Conservation (phyloP, 2,113 vertebrate species). For the Eclectus roratus region DNA sequence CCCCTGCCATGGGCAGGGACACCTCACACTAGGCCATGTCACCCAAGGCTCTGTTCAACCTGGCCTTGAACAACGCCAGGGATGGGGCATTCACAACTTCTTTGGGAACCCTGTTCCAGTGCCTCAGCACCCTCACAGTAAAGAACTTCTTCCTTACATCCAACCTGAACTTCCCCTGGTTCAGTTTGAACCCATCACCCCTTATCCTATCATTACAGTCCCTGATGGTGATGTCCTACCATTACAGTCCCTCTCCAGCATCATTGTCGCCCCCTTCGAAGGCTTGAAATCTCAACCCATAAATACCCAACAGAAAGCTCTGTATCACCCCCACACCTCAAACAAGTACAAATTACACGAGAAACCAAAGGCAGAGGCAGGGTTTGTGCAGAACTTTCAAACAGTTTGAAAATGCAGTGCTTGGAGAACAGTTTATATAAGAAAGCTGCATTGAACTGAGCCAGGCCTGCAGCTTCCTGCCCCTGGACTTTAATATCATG, state of each 20-base stretch:
- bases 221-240: not conserved
- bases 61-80: not conserved
- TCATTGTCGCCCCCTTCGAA: rapidly evolving
- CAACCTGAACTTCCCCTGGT: not conserved
- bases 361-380: not conserved
- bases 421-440: not conserved
- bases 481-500: not conserved
- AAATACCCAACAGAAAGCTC: not conserved
- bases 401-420: not conserved
- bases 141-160: not conserved
- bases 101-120: not conserved
- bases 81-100: too few species aligned
- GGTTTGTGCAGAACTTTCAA: not conserved
- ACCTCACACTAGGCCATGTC: not conserved
- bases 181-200: not conserved
- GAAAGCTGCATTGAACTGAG: not conserved
- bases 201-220: not conserved
- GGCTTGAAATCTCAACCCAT: not conserved
- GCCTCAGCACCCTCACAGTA: not conserved
- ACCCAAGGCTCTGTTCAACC: not conserved
- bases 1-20: not conserved
- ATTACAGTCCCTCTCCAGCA: not conserved
- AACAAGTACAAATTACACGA: not conserved
- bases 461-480: not conserved
- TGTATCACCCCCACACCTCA: not conserved